A percentile compares a stretch with the other conserved stretches of the same genome.
Evolutionary conservation across 2,113 vertebrate species (phyloP).

Genomic region (Polypterus senegalus): DNA sequence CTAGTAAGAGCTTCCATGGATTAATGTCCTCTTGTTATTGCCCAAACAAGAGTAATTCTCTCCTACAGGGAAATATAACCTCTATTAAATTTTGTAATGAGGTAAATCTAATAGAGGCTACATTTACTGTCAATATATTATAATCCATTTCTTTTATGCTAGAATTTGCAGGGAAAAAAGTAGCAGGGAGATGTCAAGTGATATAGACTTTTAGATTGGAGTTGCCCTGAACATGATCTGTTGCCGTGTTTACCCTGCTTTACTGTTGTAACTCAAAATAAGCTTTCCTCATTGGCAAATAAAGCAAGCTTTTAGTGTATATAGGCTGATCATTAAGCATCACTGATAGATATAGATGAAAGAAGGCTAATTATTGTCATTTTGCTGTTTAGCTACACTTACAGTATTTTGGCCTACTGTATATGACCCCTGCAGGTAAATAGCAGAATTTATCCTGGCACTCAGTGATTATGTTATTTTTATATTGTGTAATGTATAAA

Average conservation of each 20-base stretch:
- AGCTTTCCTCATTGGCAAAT: not conserved
- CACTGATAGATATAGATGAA: too few species aligned
- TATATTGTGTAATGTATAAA: too few species aligned
- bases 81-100: slow-evolving; percentile 5
- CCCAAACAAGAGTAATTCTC: slow-evolving; percentile 3
- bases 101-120: not conserved
- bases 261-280: not conserved
- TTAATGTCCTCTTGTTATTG: slow-evolving; percentile 5
- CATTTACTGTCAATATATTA: slow-evolving; percentile 2
- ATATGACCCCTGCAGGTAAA: too few species aligned
- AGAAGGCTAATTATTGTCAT: too few species aligned
- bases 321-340: too few species aligned
- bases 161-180: not conserved
- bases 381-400: too few species aligned
- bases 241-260: not conserved
- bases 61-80: slow-evolving; percentile 3
- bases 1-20: slow-evolving; percentile 2
- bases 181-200: not conserved
- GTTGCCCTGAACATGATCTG: not conserved
- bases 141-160: not conserved
- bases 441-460: too few species aligned
- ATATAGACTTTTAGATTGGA: not conserved
- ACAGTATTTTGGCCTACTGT: too few species aligned
- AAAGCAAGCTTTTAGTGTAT: not conserved
- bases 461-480: too few species aligned